Base-by-base conservation (phyloP, 1,140 invertebrate species). In the Panagrolaimus sp. region DNA sequence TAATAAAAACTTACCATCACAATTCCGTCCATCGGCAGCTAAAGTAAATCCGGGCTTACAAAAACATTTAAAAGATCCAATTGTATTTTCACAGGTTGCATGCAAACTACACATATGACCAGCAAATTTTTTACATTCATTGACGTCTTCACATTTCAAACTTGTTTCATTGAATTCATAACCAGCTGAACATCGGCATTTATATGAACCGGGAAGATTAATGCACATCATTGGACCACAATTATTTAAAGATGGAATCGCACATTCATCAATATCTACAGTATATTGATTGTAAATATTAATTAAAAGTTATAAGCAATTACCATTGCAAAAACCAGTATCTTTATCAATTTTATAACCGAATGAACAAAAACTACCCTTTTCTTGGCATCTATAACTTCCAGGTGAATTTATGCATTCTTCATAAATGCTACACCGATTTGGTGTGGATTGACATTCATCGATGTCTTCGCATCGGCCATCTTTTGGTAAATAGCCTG, bases 401-500 rank as follows among this genome's bases (percentile, higher is more conserved):
- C 95, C 95, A 62, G 90, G 86, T 0, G 89, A 92, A 83, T 98
- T 98, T 66, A 94, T 88, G 82, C 95, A 98, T 38, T 91, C 89
- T 74, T 92, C 89, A 63, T 90, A 88, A 0, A 83, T 73, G 67
- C 86, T 88, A 71, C 89, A 90, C 1, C 88, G 86, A 10, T 85
- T 86, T 5, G 86, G 86, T 1, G 83, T 83, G n/a, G 87, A 85
- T n/a, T n/a, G n/a, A 79, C 93, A 96, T 84, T 96, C 93, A 82
- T 96, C 89, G 72, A 94, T 90, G 85, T 96, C 93, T 70, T 85
- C 78, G 83, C 88, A 89, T 65, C 83, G 81, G 62, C 85, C 84
- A 62, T 79, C 80, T 28, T 84, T 85, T 48, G 85, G 79, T 65
- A 83, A 81, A 69, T 86, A 85, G 12, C 88, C 88, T 6, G 73